Base-by-base conservation (phyloP, 2,113 vertebrate genomes). In the Thinocorus orbignyianus region DNA sequence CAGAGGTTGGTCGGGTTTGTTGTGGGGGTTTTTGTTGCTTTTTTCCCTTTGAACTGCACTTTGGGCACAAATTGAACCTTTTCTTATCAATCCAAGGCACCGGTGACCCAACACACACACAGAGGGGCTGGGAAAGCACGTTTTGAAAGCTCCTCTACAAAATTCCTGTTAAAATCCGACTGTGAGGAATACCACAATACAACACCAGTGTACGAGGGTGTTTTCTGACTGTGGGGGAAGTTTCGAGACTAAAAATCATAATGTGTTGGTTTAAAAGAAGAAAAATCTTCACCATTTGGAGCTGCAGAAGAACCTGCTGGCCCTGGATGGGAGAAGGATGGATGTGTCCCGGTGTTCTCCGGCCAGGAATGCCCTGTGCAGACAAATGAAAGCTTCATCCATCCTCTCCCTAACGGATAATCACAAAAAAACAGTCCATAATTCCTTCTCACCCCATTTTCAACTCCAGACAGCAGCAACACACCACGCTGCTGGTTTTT, bases 21-120 rank as follows among this genome's bases (percentile, higher is more conserved):
- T 28, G 25, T 52, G 25, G 25, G 11, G 13, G 15, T 16, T 9
- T 52, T 26, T 14, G 13, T 8, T 12, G 44, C 80, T 93, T 77
- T 87, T 19, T 54, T 81, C 93, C 72, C 85, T 93, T 70, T 74
- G 54, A 95, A 58, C 28, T 41, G 61, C 68, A 74, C 94, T 87
- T 44, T 39, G 61, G 6, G 30, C 68, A 71, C 62, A 88, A 91
- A 55, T 33, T 44, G 49, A 83, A 44, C 44, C 66, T 57, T 70
- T 86, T 57, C 57, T 78, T 92, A 96, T 87, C 86, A 42, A 58
- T 6, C 1, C 13, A 51, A 95, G 69, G 30, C 84, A 96, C 88
- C 85, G 1, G 71, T 42, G 85, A 81, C 70, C 2, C 0, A 82
- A 82, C 25, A 8, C 30, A 26, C 35, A 12, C 17, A 17, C n/a